A percentile compares a stretch with the other conserved stretches of the same genome.
Conservation (phyloP, 92 coral and sea anemone genomes). For the Parazoanthus atlanticus region DNA sequence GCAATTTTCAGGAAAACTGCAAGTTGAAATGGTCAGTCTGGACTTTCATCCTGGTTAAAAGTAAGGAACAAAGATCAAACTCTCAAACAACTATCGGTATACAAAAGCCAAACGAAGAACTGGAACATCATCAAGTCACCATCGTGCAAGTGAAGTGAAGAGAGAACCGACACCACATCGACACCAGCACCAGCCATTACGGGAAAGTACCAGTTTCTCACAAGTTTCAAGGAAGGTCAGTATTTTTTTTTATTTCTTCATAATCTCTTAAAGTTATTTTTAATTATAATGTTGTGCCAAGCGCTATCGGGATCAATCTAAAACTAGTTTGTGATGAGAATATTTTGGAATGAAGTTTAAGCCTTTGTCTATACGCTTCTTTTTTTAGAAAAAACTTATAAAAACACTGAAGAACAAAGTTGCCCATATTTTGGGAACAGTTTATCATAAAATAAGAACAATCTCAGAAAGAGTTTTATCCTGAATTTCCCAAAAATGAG, state of each 20-base stretch:
- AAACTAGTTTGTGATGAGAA: too few species aligned
- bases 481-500: too few species aligned
- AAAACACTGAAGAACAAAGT: background rate
- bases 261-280: background rate
- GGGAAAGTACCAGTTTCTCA: background rate
- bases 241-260: background rate
- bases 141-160: background rate
- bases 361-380: background rate
- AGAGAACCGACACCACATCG: background rate
- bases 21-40: background rate
- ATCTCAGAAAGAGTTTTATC: too few species aligned
- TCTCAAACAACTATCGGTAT: background rate
- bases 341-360: too few species aligned
- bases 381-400: background rate
- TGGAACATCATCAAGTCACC: background rate
- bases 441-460: too few species aligned
- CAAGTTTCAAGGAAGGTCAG: background rate
- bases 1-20: background rate
- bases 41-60: background rate
- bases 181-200: background rate
- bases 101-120: background rate
- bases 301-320: too few species aligned
- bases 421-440: background rate
- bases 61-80: slow-evolving; percentile 3
- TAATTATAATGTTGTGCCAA: too few species aligned